These are phyloP conservation scores for Neodiprion virginianus DNA, from an alignment of 1,140 invertebrate genomes.

Conservation along the genomic window DNA sequence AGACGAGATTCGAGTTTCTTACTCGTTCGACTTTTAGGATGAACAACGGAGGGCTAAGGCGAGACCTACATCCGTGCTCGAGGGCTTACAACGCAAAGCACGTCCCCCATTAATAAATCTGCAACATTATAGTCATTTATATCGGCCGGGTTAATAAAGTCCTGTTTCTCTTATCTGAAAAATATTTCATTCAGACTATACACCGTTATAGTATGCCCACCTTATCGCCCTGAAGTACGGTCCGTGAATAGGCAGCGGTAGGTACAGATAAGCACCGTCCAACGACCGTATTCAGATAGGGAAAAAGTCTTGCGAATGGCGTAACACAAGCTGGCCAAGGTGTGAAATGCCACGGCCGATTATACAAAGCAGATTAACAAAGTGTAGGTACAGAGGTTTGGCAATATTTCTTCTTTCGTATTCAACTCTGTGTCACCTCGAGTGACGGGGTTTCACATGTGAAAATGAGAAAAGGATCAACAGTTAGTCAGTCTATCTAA, in stretches of 20 bases:
- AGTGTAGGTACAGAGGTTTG: not conserved
- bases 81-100: slow-evolving; percentile 25
- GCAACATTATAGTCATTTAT: slow-evolving; percentile 34
- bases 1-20: not conserved
- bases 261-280: not conserved
- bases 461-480: too few relatives aligned
- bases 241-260: not conserved
- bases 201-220: not conserved
- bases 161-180: slow-evolving; percentile 34
- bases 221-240: not conserved
- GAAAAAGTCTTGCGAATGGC: slow-evolving; percentile 1
- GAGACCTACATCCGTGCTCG: not conserved
- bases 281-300: not conserved
- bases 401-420: too few relatives aligned
- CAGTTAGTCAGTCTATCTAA: too few relatives aligned
- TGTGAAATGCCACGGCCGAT: not conserved
- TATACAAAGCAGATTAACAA: not conserved
- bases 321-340: not conserved
- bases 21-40: not conserved
- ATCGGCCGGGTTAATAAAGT: slow-evolving; percentile 35
- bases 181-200: slow-evolving; percentile 31
- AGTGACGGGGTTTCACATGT: too few relatives aligned
- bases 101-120: slow-evolving; percentile 37
- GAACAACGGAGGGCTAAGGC: not conserved
- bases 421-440: too few relatives aligned